phyloP scores from a whole-genome alignment of 2,888 invertebrate species.

The Alloscopus bannaensis region DNA sequence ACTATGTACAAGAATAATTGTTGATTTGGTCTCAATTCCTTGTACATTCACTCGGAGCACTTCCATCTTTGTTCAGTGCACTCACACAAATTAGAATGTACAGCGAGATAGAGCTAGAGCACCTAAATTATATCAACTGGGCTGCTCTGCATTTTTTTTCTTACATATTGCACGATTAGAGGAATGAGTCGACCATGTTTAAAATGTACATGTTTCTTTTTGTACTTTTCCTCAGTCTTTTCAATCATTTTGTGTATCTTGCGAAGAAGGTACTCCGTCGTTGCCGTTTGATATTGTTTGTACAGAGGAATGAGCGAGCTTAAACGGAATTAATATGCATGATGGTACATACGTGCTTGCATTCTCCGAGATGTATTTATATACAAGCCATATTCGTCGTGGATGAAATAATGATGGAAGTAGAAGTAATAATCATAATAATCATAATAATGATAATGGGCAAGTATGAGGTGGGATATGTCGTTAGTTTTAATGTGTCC shows the following conservation, averaged over 20 bases:
- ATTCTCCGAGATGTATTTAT: too few relatives aligned
- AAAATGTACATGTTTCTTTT: too few relatives aligned
- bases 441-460: slow-evolving; percentile 72
- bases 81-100: too few relatives aligned
- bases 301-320: slow-evolving; percentile 3
- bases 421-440: slow-evolving; percentile 65
- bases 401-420: slow-evolving; percentile 52
- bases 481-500: slow-evolving; percentile 74
- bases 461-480: slow-evolving; percentile 72
- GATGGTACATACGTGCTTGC: slow-evolving; percentile 31
- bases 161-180: too few relatives aligned
- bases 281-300: slow-evolving; percentile 12
- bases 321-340: slow-evolving; percentile 44
- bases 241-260: too few relatives aligned
- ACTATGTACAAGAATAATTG: slow-evolving; percentile 20
- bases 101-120: too few relatives aligned
- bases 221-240: too few relatives aligned
- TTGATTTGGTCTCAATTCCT: slow-evolving; percentile 31
- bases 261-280: too few relatives aligned
- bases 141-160: too few relatives aligned
- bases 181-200: too few relatives aligned
- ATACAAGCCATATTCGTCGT: slow-evolving; percentile 9
- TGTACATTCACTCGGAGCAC: slow-evolving; percentile 7
- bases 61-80: too few relatives aligned
- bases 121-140: too few relatives aligned